These are phyloP conservation scores for Typhlichthys subterraneus DNA, from an alignment of 2,797 vertebrate species.

Conservation along the genomic window DNA sequence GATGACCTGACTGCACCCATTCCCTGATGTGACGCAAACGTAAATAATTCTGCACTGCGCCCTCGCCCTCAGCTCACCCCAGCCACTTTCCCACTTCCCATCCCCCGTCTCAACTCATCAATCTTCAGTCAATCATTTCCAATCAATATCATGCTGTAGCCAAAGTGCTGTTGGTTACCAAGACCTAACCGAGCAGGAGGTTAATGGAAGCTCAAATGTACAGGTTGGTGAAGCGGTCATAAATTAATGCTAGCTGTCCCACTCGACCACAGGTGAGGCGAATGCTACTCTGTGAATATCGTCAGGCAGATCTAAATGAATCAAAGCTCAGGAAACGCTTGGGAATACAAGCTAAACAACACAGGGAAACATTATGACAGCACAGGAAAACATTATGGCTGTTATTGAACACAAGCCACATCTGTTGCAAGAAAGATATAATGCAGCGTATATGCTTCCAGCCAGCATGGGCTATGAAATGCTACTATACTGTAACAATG, in stretches of 20 bases:
- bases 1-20: constrained; percentile 37
- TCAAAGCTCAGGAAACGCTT: background rate
- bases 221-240: constrained; percentile 19
- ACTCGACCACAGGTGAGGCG: constrained; percentile 33
- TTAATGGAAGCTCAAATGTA: constrained; percentile 25
- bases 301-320: background rate
- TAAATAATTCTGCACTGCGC: constrained; percentile 38
- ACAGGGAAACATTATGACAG: too few species aligned
- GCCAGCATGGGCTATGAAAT: too few species aligned
- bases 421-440: too few species aligned
- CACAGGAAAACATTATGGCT: too few species aligned
- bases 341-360: background rate
- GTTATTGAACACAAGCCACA: too few species aligned
- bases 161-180: constrained; percentile 19
- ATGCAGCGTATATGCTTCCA: too few species aligned
- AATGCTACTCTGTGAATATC: constrained; percentile 19
- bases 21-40: constrained; percentile 48
- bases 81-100: constrained; percentile 13
- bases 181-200: background rate
- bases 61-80: constrained; percentile 12
- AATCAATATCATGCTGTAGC: constrained; percentile 30
- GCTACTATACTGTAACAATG: too few species aligned
- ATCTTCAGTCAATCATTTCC: constrained; percentile 53
- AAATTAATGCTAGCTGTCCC: constrained; percentile 34
- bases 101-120: constrained; percentile 45